These are phyloP conservation scores for Bos indicus DNA, from an alignment of 2,113 vertebrate species.

Conservation along the genomic window DNA sequence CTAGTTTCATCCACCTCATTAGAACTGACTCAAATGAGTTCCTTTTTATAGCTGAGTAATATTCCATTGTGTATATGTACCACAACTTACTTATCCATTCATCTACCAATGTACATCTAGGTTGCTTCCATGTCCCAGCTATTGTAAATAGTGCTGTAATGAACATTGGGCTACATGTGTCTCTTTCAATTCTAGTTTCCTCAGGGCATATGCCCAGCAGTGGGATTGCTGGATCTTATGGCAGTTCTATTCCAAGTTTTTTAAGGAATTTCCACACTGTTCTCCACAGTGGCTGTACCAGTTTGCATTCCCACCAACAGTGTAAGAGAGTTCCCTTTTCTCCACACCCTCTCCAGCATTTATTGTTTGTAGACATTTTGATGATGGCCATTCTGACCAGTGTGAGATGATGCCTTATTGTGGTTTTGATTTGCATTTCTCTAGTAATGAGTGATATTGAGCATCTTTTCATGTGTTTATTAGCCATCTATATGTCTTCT, in stretches of 20 bases:
- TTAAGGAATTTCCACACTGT: background rate
- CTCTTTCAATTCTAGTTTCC: background rate
- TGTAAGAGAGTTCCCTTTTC: background rate
- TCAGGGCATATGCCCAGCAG: background rate
- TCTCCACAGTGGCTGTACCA: background rate
- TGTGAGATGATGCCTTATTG: background rate
- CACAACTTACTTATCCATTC: background rate
- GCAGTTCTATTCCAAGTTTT: background rate
- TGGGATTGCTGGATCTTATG: background rate
- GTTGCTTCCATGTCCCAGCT: background rate
- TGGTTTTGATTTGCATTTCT: background rate
- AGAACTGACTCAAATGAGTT: background rate
- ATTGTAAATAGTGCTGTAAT: background rate
- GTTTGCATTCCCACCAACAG: background rate
- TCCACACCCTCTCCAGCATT: background rate
- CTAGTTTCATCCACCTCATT: background rate
- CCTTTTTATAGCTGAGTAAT: background rate
- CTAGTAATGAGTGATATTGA: background rate
- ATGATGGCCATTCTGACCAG: background rate
- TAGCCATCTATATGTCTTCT: background rate
- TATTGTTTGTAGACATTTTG: background rate
- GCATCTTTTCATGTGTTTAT: background rate
- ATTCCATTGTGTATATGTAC: background rate
- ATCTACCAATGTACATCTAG: background rate
- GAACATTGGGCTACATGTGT: background rate